phyloP scores from a whole-genome alignment of 1,140 invertebrate genomes.

The Potamilus streckersoni region DNA sequence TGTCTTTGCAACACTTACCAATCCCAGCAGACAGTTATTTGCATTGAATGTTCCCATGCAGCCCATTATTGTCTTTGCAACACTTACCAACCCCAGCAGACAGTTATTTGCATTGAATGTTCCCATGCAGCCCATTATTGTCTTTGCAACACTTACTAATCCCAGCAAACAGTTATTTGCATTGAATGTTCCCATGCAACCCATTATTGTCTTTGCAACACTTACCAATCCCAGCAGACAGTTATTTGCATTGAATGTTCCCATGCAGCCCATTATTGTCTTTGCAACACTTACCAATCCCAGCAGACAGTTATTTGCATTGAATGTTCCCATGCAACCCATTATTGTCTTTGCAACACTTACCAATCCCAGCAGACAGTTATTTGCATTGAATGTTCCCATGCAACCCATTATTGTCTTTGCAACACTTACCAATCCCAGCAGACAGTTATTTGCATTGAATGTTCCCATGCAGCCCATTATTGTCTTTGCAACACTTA shows the following conservation, averaged over 20 bases:
- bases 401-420: conserved; percentile 8
- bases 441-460: conserved; percentile 11
- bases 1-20: conserved; percentile 12
- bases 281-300: conserved; percentile 17
- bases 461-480: conserved; percentile 20
- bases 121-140: conserved; percentile 12
- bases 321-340: conserved; percentile 18
- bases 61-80: not conserved
- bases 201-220: not conserved
- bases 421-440: conserved; percentile 22
- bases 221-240: conserved; percentile 26
- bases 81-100: conserved; percentile 25
- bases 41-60: conserved; percentile 18
- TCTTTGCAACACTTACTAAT: conserved; percentile 16
- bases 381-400: conserved; percentile 13
- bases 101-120: conserved; percentile 17
- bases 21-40: conserved; percentile 14
- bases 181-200: conserved; percentile 15
- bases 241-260: conserved; percentile 13
- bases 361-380: conserved; percentile 22
- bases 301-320: conserved; percentile 14
- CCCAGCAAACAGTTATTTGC: conserved; percentile 14
- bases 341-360: conserved; percentile 4
- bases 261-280: conserved; percentile 11
- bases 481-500: conserved; percentile 8